These are phyloP conservation scores for Rhinopomastus cyanomelas DNA, from an alignment of 2,113 vertebrate genomes.

Conservation along the genomic window DNA sequence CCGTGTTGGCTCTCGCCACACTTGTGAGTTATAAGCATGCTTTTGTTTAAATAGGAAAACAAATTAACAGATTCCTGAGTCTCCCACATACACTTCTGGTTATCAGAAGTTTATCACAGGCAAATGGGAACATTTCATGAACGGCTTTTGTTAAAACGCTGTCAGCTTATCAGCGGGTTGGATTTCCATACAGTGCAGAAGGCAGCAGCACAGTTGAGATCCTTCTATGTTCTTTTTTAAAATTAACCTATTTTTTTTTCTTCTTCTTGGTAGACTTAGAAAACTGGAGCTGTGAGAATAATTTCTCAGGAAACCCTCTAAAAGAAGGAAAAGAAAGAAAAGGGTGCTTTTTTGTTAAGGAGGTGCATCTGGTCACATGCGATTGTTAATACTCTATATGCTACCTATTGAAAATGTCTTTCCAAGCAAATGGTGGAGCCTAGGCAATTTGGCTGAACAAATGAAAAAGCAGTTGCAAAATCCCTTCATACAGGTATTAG, in stretches of 20 bases:
- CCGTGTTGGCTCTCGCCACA: not conserved
- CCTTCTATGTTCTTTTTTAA: not conserved
- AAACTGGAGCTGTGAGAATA: not conserved
- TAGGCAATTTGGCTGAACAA: not conserved
- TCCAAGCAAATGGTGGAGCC: not conserved
- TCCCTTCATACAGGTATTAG: not conserved
- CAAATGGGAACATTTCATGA: not conserved
- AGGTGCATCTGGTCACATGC: not conserved
- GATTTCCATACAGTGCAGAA: not conserved
- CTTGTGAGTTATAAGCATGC: constrained; percentile 10
- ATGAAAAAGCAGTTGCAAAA: not conserved
- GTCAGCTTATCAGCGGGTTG: not conserved
- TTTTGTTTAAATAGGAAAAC: constrained; percentile 38
- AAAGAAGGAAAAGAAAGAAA: not conserved
- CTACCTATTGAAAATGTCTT: not conserved
- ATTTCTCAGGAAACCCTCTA: not conserved
- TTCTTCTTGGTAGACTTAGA: not conserved
- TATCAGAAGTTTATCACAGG: constrained; percentile 52
- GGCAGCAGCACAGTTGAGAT: not conserved
- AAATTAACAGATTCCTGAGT: constrained; percentile 46
- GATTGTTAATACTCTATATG: not conserved
- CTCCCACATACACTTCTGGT: constrained; percentile 40
- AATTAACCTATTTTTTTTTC: not conserved
- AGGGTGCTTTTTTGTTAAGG: not conserved
- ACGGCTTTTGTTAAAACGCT: constrained; percentile 15